Conservation (phyloP, 2,888 invertebrate genomes). For the Volucella zonaria region DNA sequence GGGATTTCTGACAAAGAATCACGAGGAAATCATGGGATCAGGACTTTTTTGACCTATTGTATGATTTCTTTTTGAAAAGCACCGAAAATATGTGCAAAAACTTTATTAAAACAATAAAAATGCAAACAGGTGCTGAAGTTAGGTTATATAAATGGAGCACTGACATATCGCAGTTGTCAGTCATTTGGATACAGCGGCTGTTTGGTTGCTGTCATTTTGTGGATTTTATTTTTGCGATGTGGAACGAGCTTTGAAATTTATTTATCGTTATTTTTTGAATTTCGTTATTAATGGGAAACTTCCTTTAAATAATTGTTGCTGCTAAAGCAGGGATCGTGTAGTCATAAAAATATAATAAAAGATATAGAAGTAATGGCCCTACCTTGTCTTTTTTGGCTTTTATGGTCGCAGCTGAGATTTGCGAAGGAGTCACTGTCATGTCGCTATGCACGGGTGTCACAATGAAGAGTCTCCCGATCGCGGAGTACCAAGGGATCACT, state of each 20-base stretch:
- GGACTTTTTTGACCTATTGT: conserved; percentile 18
- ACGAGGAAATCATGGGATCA: neutral
- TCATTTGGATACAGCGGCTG: conserved; percentile 58
- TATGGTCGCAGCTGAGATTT: no score
- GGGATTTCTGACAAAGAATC: conserved; percentile 27
- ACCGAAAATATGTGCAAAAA: conserved; percentile 1
- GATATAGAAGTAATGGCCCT: no score
- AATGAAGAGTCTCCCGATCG: no score
- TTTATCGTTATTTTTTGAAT: neutral
- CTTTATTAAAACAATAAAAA: conserved; percentile 33
- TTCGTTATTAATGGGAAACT: neutral
- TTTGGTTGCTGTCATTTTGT: conserved; percentile 14
- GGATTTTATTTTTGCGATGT: conserved; percentile 19
- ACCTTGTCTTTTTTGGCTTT: no score
- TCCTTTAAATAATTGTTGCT: no score
- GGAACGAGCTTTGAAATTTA: neutral
- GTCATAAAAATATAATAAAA: no score
- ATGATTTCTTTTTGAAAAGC: neutral
- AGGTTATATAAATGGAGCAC: conserved; percentile 60
- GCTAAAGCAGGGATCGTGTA: no score
- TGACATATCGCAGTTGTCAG: conserved; percentile 21
- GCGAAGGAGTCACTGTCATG: no score
- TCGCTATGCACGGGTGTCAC: no score
- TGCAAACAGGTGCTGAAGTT: conserved; percentile 56
- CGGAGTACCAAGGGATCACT: no score